A percentile compares a stretch with the other conserved stretches of the same genome.
Conservation (phyloP, 1,140 invertebrate species). For the Coboldia fuscipes region DNA sequence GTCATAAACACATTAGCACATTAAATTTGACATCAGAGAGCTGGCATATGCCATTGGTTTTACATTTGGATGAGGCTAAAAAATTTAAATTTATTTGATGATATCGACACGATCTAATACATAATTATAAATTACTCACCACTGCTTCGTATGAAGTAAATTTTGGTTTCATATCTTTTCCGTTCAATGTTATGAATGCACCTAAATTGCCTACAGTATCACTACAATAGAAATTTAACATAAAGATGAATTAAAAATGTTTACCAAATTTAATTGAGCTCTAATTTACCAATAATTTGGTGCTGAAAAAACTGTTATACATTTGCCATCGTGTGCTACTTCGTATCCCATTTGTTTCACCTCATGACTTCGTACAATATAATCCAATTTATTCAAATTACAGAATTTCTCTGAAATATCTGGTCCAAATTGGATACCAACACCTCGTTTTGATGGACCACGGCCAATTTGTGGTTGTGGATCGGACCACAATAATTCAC, state of each 20-base stretch:
- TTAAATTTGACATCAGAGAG: conserved; percentile 38
- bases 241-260: background rate
- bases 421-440: conserved; percentile 96
- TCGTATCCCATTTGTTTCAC: conserved; percentile 96
- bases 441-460: conserved; percentile 85
- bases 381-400: conserved; percentile 68
- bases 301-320: conserved; percentile 92
- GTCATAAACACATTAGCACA: no score
- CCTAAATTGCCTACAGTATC: conserved; percentile 98
- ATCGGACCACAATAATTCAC: conserved; percentile 95
- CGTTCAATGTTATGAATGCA: conserved; percentile 88
- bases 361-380: conserved; percentile 91
- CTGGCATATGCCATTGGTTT: conserved; percentile 92
- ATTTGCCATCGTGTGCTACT: conserved; percentile 78
- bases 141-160: conserved; percentile 86
- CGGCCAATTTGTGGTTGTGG: conserved; percentile 74
- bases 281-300: conserved; percentile 88
- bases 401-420: conserved; percentile 86
- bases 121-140: conserved; percentile 10
- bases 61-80: conserved; percentile 88
- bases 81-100: conserved; percentile 20
- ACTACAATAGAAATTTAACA: conserved; percentile 32
- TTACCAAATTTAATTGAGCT: no score
- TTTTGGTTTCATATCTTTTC: conserved; percentile 74
- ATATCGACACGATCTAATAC: background rate